Base-by-base conservation (phyloP, 2,797 vertebrate genomes). In the Caiman crocodilus region DNA sequence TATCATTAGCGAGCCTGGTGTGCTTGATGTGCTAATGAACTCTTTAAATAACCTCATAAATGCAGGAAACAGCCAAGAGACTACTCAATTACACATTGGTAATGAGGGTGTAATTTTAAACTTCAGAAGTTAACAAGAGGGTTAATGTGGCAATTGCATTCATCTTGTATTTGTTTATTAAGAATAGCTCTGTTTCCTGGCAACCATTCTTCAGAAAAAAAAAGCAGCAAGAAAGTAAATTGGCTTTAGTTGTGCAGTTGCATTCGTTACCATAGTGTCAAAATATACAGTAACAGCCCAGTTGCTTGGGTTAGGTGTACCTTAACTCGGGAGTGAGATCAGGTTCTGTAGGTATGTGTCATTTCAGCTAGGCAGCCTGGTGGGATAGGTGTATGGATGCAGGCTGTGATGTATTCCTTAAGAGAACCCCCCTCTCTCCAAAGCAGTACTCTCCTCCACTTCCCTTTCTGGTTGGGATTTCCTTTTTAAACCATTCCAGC, bases 21-120 rank as follows among this genome's bases (percentile, higher is more conserved):
- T 93, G 94, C 96, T 96, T 96, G 95, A 96, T 96, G 95, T 96
- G 95, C 91, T 96, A 95, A 96, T 96, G 95, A 96, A 93, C 73
- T 94, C 94, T 94, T 96, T 97, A 92, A 96, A 95, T 95, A 95
- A 96, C 93, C 92, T 92, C 93, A 25, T 65, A 95, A 94, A 95
- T 95, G 89, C 88, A 95, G 93, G 94, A 96, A 97, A 94, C 85
- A 94, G 89, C 89, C 26, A 21, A 94, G 95, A 96, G 96, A 96
- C 94, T 89, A 94, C 82, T 85, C 74, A 94, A 84, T 92, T 95
- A 94, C 83, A 85, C 88, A 91, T 82, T 93, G 73, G 35, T 92
- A 94, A 83, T 94, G 91, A 95, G 89, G 82, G 92, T 89, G 90
- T 95, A 94, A 95, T 94, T 97, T 96, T 92, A 95, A 94, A 96